Evolutionary conservation across 37 sponge, comb jelly and placozoan species (phyloP), one percentile per base, ranked within the genome.

Genomic region (Beroe forskalii): DNA sequence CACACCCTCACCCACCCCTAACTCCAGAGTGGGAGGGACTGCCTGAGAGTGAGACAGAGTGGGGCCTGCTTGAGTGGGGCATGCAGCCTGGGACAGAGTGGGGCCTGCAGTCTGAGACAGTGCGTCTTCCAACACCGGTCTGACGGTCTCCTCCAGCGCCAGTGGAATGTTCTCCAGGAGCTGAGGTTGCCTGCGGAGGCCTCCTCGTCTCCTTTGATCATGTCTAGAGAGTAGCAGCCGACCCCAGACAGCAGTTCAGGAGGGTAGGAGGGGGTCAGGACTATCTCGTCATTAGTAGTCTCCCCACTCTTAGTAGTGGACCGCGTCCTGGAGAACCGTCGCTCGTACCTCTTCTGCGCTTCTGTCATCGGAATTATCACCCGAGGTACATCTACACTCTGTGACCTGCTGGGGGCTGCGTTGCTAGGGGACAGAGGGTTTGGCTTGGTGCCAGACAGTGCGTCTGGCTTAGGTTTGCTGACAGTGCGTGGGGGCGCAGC

Each of bases 271-370:
- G 86, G 86, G 8, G 44, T 44, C 6, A n/a, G 55, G 23, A 38
- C 8, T 25, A 40, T 32, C 25, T 80, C 55, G 37, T 20, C 22
- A 17, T 33, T 37, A 30, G 55, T 23, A 80, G 86, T 35, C 35
- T 30, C 38, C 72, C 30, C 48, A 22, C 86, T 72, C 76, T 27
- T 38, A 6, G 6, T 38, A 36, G 40, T 2, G 38, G 86, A 27
- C 30, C 12, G 44, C 2, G 25, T 38, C 30, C 40, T 80, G 4
- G 25, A 6, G 86, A 80, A 80, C 48, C 86, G 28, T 25, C 86
- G 37, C 30, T 80, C 86, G 86, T 80, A 80, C 55, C 86, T 80
- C 48, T n/a, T 22, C 86, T 80, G 86, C 0, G 86, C 86, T 9
- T 80, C 86, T 22, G 86, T 80, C 55, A 80, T 20, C 1, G 43